Percentiles rank a stretch among this genome's conserved stretches.
phyloP scores from a whole-genome alignment of 2,888 invertebrate genomes.

The Anthophora plumipes region DNA sequence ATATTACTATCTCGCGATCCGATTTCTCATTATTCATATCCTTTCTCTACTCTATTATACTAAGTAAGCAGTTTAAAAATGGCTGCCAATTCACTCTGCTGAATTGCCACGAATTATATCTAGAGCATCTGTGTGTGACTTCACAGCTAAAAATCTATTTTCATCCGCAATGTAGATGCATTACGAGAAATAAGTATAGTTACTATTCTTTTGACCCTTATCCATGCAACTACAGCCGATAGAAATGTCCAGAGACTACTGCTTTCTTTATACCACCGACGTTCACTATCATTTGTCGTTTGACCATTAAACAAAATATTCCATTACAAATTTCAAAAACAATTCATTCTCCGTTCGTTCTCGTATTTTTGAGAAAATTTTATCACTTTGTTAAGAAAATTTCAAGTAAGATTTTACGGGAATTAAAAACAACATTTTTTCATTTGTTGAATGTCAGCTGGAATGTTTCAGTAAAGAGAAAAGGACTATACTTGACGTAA shows the following conservation, averaged over 20 bases:
- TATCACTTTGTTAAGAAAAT: constrained; percentile 1
- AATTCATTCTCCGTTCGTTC: background rate
- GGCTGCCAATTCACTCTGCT: constrained; percentile 76
- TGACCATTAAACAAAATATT: background rate
- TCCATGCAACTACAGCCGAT: constrained; percentile 2
- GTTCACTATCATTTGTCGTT: background rate
- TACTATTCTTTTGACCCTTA: constrained; percentile 28
- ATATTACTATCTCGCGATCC: constrained; percentile 68
- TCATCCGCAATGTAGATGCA: constrained; percentile 51
- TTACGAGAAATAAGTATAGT: constrained; percentile 42
- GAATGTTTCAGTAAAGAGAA: background rate
- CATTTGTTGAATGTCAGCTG: background rate
- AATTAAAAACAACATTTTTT: background rate
- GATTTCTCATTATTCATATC: constrained; percentile 69
- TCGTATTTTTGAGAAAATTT: background rate
- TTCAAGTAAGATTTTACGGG: background rate
- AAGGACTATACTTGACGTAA: background rate
- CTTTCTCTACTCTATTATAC: constrained; percentile 70
- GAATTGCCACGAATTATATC: constrained; percentile 70
- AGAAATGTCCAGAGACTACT: background rate
- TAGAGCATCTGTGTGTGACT: constrained; percentile 57
- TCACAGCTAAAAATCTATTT: constrained; percentile 53
- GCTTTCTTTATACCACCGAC: background rate
- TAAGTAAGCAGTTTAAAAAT: constrained; percentile 82
- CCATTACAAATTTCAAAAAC: background rate